These are phyloP conservation scores for Axea sp. DNA, from an alignment of 2,888 invertebrate species.

Conservation along the genomic window DNA sequence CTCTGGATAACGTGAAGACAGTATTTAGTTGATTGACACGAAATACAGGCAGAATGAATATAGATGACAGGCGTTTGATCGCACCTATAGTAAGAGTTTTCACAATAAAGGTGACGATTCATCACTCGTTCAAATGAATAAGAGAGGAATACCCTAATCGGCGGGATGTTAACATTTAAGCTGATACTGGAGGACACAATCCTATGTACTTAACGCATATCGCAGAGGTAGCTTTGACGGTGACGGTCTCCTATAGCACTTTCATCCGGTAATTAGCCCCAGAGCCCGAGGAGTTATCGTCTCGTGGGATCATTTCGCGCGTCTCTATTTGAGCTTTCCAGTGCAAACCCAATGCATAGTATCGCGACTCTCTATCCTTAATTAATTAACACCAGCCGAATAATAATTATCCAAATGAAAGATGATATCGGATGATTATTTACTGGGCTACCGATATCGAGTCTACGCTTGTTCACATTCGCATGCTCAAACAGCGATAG, in stretches of 20 bases:
- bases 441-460: constrained; percentile 70
- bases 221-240: constrained; percentile 47
- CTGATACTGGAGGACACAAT: constrained; percentile 54
- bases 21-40: constrained; percentile 25
- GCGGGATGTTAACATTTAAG: constrained; percentile 46
- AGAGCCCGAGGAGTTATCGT: constrained; percentile 74
- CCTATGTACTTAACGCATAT: constrained; percentile 50
- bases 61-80: constrained; percentile 18
- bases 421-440: constrained; percentile 76
- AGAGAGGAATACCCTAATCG: constrained; percentile 47
- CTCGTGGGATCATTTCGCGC: constrained; percentile 69
- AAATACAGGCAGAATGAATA: constrained; percentile 19
- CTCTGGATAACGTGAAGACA: constrained; percentile 12
- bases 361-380: constrained; percentile 69
- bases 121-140: constrained; percentile 45
- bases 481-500: constrained; percentile 66
- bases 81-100: constrained; percentile 17
- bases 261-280: constrained; percentile 75
- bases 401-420: constrained; percentile 78
- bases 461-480: constrained; percentile 32
- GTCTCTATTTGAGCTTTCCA: constrained; percentile 61
- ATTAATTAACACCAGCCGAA: constrained; percentile 77
- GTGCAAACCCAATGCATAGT: constrained; percentile 38
- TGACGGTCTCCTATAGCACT: constrained; percentile 68
- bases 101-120: constrained; percentile 47